Evolutionary conservation across 2,113 vertebrate species (phyloP).

Genomic region (Pseudorectes ferrugineus): DNA sequence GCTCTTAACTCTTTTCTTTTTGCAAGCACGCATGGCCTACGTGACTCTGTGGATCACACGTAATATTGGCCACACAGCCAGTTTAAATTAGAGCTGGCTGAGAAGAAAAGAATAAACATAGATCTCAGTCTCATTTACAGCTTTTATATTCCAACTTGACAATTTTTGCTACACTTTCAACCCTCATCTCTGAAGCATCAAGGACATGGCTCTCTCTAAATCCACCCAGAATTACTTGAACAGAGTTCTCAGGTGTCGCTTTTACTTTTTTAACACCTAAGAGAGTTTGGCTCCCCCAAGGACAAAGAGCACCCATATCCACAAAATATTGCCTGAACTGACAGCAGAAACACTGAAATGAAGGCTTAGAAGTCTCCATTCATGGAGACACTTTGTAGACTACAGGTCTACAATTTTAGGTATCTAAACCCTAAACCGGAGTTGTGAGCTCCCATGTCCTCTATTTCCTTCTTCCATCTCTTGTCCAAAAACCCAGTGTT

Average conservation of each 20-base stretch:
- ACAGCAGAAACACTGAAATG: not conserved
- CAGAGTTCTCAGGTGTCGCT: not conserved
- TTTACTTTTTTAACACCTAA: not conserved
- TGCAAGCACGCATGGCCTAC: fast-evolving
- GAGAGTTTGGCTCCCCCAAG: not conserved
- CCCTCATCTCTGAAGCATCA: not conserved
- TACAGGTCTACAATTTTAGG: not conserved
- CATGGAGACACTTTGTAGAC: not conserved
- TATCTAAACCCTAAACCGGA: not conserved
- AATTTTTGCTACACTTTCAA: not conserved
- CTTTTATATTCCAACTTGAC: not conserved
- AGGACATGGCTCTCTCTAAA: not conserved
- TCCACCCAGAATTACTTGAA: not conserved
- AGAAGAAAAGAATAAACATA: not conserved
- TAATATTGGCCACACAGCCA: not conserved
- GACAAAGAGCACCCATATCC: not conserved
- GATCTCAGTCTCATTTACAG: not conserved
- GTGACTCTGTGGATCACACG: not conserved
- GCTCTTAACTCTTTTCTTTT: not conserved
- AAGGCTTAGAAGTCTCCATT: not conserved
- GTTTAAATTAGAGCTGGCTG: not conserved
- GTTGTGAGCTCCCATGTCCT: not conserved
- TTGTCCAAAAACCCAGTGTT: not conserved
- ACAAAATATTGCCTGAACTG: not conserved
- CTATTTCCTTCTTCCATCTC: not conserved